phyloP scores from a whole-genome alignment of 2,113 vertebrate species.

The Maylandia zebra region DNA sequence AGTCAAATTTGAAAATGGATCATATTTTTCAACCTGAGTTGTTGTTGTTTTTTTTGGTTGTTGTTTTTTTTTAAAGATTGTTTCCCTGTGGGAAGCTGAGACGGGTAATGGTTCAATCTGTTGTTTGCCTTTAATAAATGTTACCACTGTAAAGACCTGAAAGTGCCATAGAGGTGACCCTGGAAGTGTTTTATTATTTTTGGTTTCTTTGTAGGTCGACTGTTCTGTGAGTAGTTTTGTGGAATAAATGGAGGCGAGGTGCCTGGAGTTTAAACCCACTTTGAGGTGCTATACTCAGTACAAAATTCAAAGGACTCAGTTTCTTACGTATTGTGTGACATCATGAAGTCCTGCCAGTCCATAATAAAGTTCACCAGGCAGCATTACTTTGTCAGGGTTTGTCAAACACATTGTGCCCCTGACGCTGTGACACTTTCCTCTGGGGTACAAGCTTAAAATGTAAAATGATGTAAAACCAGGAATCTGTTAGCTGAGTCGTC shows the following conservation, averaged over 20 bases:
- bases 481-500: background rate
- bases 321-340: constrained; percentile 7
- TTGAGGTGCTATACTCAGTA: constrained; percentile 24
- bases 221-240: constrained; percentile 31
- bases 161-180: constrained; percentile 61
- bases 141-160: constrained; percentile 63
- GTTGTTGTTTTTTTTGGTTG: background rate
- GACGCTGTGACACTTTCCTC: background rate
- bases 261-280: constrained; percentile 24
- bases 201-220: background rate
- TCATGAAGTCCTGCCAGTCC: background rate
- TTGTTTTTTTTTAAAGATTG: background rate
- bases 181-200: constrained; percentile 38
- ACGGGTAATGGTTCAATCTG: constrained; percentile 52
- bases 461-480: constrained; percentile 6
- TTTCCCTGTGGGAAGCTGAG: constrained; percentile 36
- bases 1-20: background rate
- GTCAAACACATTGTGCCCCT: background rate
- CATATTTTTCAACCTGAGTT: background rate
- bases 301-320: background rate
- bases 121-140: constrained; percentile 53
- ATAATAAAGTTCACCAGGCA: background rate
- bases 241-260: constrained; percentile 24
- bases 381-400: background rate
- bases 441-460: constrained; percentile 27